Conservation (phyloP, 1,140 invertebrate species). For the Lepeophtheirus salmonis region DNA sequence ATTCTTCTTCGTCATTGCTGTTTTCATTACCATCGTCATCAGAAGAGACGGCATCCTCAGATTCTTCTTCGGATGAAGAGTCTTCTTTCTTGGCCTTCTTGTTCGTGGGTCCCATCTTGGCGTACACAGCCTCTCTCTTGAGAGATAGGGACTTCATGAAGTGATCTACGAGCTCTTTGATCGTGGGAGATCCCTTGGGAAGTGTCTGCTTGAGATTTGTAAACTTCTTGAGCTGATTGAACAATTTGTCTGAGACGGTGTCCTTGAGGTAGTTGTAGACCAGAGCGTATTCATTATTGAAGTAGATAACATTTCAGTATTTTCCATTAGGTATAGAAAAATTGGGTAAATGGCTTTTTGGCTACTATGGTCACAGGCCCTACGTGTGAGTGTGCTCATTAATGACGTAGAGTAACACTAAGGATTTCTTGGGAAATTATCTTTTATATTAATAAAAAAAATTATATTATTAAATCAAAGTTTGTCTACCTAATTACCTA, state of each 20-base stretch:
- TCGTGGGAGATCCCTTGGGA: conserved; percentile 4
- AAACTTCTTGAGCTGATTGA: conserved; percentile 11
- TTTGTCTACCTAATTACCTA: too few species aligned
- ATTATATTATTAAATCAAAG: too few species aligned
- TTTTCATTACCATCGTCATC: too few species aligned
- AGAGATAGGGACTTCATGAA: neutral
- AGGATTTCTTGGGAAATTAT: too few species aligned
- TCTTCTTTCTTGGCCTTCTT: conserved; percentile 11
- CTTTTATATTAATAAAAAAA: too few species aligned
- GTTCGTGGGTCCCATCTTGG: neutral
- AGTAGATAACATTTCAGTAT: too few species aligned
- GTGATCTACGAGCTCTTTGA: conserved; percentile 2
- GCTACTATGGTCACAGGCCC: too few species aligned
- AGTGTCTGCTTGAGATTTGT: neutral
- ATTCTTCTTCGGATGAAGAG: neutral
- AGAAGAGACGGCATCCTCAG: too few species aligned
- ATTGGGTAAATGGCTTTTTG: too few species aligned
- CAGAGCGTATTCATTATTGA: neutral
- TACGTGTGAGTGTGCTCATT: too few species aligned
- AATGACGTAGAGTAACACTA: too few species aligned
- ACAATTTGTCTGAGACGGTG: conserved; percentile 2
- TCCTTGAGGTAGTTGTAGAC: conserved; percentile 14
- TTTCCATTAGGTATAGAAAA: too few species aligned
- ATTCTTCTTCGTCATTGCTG: neutral
- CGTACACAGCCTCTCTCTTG: neutral